Percentiles rank a stretch among this genome's conserved stretches.
Conservation (phyloP, 2,113 vertebrate genomes). For the Aramus guarauna region DNA sequence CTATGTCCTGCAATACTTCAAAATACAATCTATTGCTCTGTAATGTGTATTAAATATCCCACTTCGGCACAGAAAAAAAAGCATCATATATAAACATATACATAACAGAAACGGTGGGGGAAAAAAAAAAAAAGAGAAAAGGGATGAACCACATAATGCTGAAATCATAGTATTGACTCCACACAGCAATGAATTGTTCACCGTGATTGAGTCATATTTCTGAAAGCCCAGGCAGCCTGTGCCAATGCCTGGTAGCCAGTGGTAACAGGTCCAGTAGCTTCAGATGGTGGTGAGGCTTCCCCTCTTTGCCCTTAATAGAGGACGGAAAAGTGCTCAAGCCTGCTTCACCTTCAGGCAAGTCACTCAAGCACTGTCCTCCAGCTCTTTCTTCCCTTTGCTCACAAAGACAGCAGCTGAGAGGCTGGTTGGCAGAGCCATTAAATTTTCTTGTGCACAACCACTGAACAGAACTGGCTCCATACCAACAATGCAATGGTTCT, state of each 20-base stretch:
- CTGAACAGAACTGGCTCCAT: neutral
- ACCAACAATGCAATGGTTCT: neutral
- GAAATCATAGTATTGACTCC: neutral
- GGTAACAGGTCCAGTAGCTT: neutral
- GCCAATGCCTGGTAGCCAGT: neutral
- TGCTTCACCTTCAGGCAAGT: neutral
- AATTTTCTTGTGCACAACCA: neutral
- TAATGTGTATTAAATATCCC: neutral
- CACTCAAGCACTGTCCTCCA: neutral
- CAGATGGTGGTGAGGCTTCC: neutral
- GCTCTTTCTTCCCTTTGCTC: neutral
- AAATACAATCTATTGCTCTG: neutral
- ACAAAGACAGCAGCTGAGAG: accelerated
- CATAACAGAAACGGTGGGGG: neutral
- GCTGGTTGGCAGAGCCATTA: neutral
- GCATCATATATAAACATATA: neutral
- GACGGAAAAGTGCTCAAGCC: neutral
- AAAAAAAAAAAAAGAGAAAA: neutral
- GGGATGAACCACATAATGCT: neutral
- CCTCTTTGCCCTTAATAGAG: neutral
- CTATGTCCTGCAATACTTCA: neutral
- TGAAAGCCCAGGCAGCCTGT: neutral
- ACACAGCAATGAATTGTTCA: neutral
- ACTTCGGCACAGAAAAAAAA: neutral
- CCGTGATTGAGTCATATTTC: neutral